Base-by-base conservation (phyloP, 2,113 vertebrate genomes). In the Abramis brama region DNA sequence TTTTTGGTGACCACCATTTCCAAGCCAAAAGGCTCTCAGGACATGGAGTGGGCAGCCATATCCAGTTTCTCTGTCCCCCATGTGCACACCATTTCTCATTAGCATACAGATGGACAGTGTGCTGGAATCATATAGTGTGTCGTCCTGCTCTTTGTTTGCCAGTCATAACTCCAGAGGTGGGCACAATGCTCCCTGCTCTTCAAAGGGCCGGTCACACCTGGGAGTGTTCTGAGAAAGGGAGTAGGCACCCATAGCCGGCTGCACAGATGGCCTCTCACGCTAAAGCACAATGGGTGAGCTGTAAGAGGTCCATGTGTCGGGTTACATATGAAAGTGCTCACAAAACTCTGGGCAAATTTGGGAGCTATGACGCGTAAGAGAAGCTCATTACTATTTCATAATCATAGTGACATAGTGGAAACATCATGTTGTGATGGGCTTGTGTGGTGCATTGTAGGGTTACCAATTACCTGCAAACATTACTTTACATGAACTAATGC, bases 101-200 rank as follows among this genome's bases (percentile, higher is more conserved):
- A 89, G 88, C 90, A 92, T 92, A 88, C 93, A 94, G 94, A 91
- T 94, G 94, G 94, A 89, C 85, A 93, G 89, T 89, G 91, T 77
- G 83, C 83, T 88, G 76, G 57, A 93, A 91, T 92, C 89, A 88
- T 86, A 86, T 84, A 86, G 87, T 89, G 90, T 79, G 87, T 85
- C 86, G 75, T 70, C 64, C 66, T 11, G 19, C 2, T 13, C 78
- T 85, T 89, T 86, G 88, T 91, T 85, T 81, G 85, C 64, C 47
- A 66, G 86, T 89, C 50, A 55, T 84, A n/a, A 88, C 57, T 89
- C 89, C 89, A 86, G 90, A 50, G 91, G 91, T 91, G 92, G 87
- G 91, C 84, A 87, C 89, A 90, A 47, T 3, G 15, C 83, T 75
- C 47, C 21, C 55, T 50, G 83, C 59, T 75, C 86, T 87, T 94